Percentiles rank a stretch among this genome's conserved stretches.
Conservation (phyloP, 2,888 invertebrate species). For the Phasia obesa region DNA sequence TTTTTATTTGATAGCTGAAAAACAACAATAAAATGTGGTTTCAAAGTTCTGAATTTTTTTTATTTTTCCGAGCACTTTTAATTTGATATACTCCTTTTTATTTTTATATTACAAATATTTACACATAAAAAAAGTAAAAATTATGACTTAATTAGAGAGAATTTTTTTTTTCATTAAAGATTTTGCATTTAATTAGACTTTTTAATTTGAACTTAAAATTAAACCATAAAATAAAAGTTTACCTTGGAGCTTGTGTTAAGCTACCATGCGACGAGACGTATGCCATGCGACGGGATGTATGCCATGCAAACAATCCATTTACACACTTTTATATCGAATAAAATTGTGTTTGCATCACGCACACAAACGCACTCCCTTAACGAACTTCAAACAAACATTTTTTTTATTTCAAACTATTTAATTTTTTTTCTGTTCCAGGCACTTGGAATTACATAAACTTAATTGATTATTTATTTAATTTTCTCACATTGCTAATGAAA, state of each 20-base stretch:
- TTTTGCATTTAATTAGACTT: no score
- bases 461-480: neutral
- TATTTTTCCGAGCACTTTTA: no score
- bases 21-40: no score
- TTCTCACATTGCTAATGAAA: no score
- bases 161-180: no score
- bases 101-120: no score
- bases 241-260: slow-evolving; percentile 82
- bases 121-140: no score
- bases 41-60: no score
- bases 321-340: slow-evolving; percentile 43
- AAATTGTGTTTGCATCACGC: slow-evolving; percentile 10
- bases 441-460: neutral
- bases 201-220: neutral
- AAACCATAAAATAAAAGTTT: slow-evolving; percentile 71
- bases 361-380: slow-evolving; percentile 28
- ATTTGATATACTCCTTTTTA: no score
- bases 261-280: slow-evolving; percentile 82
- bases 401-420: neutral
- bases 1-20: no score
- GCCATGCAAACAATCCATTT: slow-evolving; percentile 80
- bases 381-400: neutral
- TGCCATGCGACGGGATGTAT: slow-evolving; percentile 82
- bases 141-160: no score
- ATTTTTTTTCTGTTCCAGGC: neutral